Conservation (phyloP, 2,888 invertebrate species). For the Apotomis turbidana region DNA sequence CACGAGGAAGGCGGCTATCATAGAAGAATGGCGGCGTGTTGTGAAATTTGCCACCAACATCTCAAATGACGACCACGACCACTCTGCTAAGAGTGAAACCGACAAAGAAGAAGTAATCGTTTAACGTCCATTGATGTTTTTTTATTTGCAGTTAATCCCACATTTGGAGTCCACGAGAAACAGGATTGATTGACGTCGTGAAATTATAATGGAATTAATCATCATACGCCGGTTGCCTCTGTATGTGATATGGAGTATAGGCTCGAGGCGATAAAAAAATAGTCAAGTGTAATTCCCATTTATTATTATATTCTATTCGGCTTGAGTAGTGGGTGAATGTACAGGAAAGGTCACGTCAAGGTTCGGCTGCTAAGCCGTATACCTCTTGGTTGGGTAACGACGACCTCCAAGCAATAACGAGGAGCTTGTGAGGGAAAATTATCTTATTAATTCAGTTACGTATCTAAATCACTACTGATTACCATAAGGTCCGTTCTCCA, state of each 20-base stretch:
- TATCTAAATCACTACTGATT: slow-evolving; percentile 41
- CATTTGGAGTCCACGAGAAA: too few species aligned
- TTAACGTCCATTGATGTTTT: too few species aligned
- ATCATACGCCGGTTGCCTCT: too few species aligned
- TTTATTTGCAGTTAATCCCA: too few species aligned
- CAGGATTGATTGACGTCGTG: too few species aligned
- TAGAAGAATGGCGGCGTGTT: too few species aligned
- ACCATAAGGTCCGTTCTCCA: slow-evolving; percentile 30
- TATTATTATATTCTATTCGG: slow-evolving; percentile 41
- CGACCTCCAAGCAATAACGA: slow-evolving; percentile 54
- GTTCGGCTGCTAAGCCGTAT: slow-evolving; percentile 45
- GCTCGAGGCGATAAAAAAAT: slow-evolving; percentile 1
- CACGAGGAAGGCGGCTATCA: too few species aligned
- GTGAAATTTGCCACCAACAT: too few species aligned
- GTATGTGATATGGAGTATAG: not conserved
- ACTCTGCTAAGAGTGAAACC: too few species aligned
- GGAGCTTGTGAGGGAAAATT: slow-evolving; percentile 49
- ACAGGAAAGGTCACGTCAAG: slow-evolving; percentile 65
- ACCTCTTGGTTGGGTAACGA: slow-evolving; percentile 49
- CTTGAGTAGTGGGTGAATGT: slow-evolving; percentile 56
- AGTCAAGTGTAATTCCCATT: slow-evolving; percentile 14
- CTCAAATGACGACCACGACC: too few species aligned
- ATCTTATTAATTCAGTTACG: slow-evolving; percentile 50
- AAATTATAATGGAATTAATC: too few species aligned
- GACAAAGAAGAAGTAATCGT: too few species aligned